phyloP scores from a whole-genome alignment of 1,140 invertebrate species.

The Steinernema feltiae region DNA sequence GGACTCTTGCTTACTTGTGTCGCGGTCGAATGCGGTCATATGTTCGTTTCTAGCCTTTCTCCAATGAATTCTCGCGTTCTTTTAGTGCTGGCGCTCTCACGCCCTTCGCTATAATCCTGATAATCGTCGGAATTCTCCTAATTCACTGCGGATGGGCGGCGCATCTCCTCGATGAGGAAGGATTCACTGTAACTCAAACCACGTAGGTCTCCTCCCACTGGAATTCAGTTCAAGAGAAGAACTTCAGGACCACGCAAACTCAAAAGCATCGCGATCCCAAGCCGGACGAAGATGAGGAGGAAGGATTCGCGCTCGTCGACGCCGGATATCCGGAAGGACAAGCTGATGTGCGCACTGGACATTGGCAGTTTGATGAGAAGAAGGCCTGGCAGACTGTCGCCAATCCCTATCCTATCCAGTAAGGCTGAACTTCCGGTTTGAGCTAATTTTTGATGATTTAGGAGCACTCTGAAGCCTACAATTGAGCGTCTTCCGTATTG shows the following conservation, averaged over 20 bases:
- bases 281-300: slow-evolving; percentile 32
- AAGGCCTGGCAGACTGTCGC: slow-evolving; percentile 52
- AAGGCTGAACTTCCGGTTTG: slow-evolving; percentile 19
- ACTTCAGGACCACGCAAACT: neutral
- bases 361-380: slow-evolving; percentile 54
- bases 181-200: slow-evolving; percentile 31
- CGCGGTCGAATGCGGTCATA: slow-evolving; percentile 48
- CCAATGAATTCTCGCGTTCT: neutral
- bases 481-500: slow-evolving; percentile 51
- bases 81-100: slow-evolving; percentile 48
- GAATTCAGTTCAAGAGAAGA: neutral
- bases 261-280: neutral
- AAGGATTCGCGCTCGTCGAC: slow-evolving; percentile 34
- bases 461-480: slow-evolving; percentile 51
- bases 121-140: slow-evolving; percentile 52
- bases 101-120: slow-evolving; percentile 53
- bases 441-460: slow-evolving; percentile 26
- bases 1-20: slow-evolving; percentile 51
- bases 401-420: slow-evolving; percentile 57
- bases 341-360: slow-evolving; percentile 37
- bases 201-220: slow-evolving; percentile 40
- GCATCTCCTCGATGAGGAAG: slow-evolving; percentile 51
- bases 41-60: slow-evolving; percentile 45
- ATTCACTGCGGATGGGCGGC: slow-evolving; percentile 57
- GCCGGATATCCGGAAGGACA: slow-evolving; percentile 31